Percentiles rank a stretch among this genome's conserved stretches.
phyloP scores from a whole-genome alignment of 1,140 invertebrate species.

The Drosophila azteca region DNA sequence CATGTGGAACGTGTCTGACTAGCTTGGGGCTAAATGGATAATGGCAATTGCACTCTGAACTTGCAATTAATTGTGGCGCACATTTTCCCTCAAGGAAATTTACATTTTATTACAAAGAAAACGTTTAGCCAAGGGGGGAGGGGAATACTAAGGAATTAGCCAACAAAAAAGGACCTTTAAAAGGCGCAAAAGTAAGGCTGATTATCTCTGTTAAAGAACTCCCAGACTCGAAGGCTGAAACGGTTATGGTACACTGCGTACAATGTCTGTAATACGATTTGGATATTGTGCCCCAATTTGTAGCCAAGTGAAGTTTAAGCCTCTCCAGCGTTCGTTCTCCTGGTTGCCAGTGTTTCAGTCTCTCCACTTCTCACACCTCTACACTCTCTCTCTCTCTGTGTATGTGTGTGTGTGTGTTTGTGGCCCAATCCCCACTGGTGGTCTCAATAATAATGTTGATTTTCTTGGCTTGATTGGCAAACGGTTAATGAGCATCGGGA shows the following conservation, averaged over 20 bases:
- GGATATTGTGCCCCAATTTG: no score
- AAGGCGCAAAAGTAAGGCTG: no score
- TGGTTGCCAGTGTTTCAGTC: conserved; percentile 4
- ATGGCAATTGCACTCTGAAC: conserved; percentile 76
- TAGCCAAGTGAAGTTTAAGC: no score
- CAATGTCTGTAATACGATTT: no score
- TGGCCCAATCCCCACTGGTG: conserved; percentile 41
- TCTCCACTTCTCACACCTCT: neutral
- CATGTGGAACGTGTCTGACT: conserved; percentile 57
- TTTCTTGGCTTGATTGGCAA: conserved; percentile 64
- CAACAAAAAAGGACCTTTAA: no score
- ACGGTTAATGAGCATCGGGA: conserved; percentile 68
- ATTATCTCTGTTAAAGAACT: no score
- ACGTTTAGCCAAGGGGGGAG: neutral
- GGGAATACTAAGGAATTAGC: neutral
- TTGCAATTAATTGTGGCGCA: conserved; percentile 61
- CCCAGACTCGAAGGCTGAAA: no score
- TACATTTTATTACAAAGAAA: conserved; percentile 22
- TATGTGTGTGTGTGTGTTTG: neutral
- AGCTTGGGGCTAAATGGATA: conserved; percentile 65
- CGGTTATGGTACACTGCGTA: no score
- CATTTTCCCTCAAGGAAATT: conserved; percentile 6
- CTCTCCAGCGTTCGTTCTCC: neutral
- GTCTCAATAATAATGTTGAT: conserved; percentile 56
- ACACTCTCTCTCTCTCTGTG: neutral